Percentiles rank a stretch among this genome's conserved stretches.
Evolutionary conservation across 2,797 vertebrate genomes (phyloP).

Genomic region (Peromyscus nudipes): DNA sequence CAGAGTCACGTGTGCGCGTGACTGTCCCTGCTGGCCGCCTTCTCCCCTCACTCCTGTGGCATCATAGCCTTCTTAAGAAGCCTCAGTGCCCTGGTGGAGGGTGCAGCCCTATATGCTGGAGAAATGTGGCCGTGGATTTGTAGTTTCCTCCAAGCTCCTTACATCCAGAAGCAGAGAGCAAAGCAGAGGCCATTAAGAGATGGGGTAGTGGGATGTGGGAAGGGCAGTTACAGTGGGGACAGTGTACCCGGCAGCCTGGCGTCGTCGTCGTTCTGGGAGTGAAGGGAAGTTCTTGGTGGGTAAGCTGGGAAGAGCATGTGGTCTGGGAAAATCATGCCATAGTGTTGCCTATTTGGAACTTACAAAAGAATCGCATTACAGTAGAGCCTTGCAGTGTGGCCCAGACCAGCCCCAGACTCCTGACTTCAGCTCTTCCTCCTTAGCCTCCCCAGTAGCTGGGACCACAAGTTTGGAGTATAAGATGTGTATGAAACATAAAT

Average conservation of each 20-base stretch:
- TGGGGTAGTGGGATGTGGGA: background rate
- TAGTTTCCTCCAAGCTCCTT: background rate
- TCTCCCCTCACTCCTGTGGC: background rate
- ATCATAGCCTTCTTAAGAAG: background rate
- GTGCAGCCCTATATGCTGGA: background rate
- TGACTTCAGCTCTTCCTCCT: background rate
- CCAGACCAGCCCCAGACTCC: background rate
- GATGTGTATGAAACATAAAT: background rate
- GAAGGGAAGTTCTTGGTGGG: background rate
- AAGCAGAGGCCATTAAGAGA: background rate
- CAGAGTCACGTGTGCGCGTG: background rate
- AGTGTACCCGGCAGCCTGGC: background rate
- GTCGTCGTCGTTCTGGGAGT: background rate
- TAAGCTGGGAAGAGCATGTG: background rate
- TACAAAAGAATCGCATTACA: background rate
- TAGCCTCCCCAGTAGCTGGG: background rate
- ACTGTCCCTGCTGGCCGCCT: background rate
- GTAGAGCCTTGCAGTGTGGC: background rate
- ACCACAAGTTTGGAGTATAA: background rate
- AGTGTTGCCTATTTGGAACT: background rate
- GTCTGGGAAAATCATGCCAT: background rate
- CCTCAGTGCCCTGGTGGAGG: background rate
- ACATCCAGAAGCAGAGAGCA: background rate
- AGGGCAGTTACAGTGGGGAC: background rate
- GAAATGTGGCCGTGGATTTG: slow-evolving; percentile 14